Conservation (phyloP, 2,888 invertebrate species). For the Diploptera punctata region DNA sequence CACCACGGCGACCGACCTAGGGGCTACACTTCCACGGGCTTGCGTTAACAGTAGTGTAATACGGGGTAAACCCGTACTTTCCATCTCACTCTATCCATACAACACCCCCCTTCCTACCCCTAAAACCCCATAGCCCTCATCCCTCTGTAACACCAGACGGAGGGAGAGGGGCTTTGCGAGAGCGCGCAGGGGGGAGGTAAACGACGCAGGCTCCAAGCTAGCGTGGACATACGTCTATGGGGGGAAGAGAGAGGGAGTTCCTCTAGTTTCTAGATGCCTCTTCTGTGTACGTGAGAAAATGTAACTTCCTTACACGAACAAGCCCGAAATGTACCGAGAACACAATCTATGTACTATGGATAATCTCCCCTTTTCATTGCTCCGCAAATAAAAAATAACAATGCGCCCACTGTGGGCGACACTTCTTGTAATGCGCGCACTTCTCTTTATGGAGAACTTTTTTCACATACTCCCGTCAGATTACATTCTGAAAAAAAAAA, state of each 20-base stretch:
- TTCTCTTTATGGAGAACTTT: too few species aligned
- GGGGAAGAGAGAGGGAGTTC: not conserved
- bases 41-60: constrained; percentile 42
- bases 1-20: constrained; percentile 45
- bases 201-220: constrained; percentile 43
- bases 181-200: constrained; percentile 41
- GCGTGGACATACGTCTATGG: constrained; percentile 39
- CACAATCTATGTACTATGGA: not conserved
- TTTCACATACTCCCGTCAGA: too few species aligned
- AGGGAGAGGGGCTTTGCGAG: constrained; percentile 44
- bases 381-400: too few species aligned
- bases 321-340: constrained; percentile 33
- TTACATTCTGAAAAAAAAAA: too few species aligned
- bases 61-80: constrained; percentile 29
- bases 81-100: constrained; percentile 28
- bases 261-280: constrained; percentile 4
- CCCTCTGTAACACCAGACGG: constrained; percentile 36
- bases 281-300: not conserved
- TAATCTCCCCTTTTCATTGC: not conserved
- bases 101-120: constrained; percentile 30
- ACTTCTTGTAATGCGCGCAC: too few species aligned
- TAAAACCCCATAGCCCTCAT: constrained; percentile 34
- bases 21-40: constrained; percentile 33
- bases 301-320: constrained; percentile 26
- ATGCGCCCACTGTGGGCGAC: too few species aligned